Evolutionary conservation across 2,113 vertebrate genomes (phyloP).

Genomic region (Menidia beryllina): DNA sequence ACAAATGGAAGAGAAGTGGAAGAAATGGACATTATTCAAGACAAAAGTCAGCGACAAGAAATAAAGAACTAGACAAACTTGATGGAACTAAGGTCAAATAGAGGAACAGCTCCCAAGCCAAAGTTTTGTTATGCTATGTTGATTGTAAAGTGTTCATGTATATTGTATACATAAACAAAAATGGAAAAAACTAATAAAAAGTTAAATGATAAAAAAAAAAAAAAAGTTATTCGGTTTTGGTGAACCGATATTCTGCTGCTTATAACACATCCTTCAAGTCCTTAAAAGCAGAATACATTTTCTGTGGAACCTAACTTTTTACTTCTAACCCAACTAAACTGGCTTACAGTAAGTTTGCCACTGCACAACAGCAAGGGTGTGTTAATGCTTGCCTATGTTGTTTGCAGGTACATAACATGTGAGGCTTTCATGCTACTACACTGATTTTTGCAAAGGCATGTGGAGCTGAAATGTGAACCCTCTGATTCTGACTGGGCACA

Average conservation of each 20-base stretch:
- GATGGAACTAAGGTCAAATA: too few species aligned
- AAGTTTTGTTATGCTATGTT: too few species aligned
- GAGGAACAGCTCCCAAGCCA: too few species aligned
- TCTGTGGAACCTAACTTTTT: slow-evolving; percentile 1
- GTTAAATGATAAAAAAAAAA: too few species aligned
- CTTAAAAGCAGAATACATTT: slow-evolving; percentile 33
- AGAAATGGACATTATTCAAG: too few species aligned
- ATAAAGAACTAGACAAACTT: too few species aligned
- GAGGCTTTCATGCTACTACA: slow-evolving; percentile 49
- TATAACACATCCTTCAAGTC: slow-evolving; percentile 20
- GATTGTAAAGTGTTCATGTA: too few species aligned
- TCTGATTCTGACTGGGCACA: slow-evolving; percentile 47
- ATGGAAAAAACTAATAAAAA: too few species aligned
- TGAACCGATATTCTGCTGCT: slow-evolving; percentile 38
- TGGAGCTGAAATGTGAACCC: slow-evolving; percentile 40
- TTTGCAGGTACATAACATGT: slow-evolving; percentile 47
- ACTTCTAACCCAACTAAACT: slow-evolving; percentile 40
- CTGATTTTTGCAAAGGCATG: slow-evolving; percentile 47
- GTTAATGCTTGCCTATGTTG: slow-evolving; percentile 39
- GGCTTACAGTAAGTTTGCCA: slow-evolving; percentile 45
- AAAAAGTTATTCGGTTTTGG: slow-evolving; percentile 31
- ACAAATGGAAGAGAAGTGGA: too few species aligned
- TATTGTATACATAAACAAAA: too few species aligned
- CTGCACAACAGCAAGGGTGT: slow-evolving; percentile 30
- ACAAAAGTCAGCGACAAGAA: too few species aligned